A percentile compares a stretch with the other conserved stretches of the same genome.
Evolutionary conservation across 2,113 vertebrate genomes (phyloP).

Genomic region (Campylorhamphus procurvoides): DNA sequence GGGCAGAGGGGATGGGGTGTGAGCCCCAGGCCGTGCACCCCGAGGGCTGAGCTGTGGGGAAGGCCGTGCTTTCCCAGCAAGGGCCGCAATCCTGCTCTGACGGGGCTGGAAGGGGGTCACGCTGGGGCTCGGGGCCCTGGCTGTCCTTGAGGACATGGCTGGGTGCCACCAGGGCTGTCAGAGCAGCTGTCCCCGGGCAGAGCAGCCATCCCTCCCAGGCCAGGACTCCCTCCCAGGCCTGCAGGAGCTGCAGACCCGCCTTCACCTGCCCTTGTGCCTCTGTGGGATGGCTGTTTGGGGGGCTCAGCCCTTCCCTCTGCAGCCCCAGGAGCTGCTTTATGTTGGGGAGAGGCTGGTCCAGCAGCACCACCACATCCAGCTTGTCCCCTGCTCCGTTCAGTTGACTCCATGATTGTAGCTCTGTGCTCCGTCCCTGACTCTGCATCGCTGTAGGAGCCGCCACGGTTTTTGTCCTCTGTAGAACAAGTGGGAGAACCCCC

Average conservation of each 20-base stretch:
- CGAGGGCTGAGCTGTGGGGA: not conserved
- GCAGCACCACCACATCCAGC: not conserved
- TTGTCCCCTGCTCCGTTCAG: not conserved
- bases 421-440: conserved; percentile 12
- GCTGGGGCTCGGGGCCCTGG: not conserved
- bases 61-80: not conserved
- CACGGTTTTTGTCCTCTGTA: not conserved
- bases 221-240: not conserved
- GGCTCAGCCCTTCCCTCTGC: not conserved
- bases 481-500: not conserved
- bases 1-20: not conserved
- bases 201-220: not conserved
- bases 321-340: not conserved
- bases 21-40: accelerated
- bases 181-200: not conserved
- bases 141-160: not conserved
- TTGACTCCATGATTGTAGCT: conserved; percentile 24
- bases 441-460: not conserved
- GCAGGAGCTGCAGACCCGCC: not conserved
- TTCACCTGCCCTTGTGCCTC: not conserved
- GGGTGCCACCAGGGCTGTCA: not conserved
- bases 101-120: not conserved
- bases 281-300: not conserved
- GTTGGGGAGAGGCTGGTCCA: not conserved
- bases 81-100: accelerated